Evolutionary conservation across 2,888 invertebrate genomes (phyloP).

Genomic region (Amorpha juglandis): DNA sequence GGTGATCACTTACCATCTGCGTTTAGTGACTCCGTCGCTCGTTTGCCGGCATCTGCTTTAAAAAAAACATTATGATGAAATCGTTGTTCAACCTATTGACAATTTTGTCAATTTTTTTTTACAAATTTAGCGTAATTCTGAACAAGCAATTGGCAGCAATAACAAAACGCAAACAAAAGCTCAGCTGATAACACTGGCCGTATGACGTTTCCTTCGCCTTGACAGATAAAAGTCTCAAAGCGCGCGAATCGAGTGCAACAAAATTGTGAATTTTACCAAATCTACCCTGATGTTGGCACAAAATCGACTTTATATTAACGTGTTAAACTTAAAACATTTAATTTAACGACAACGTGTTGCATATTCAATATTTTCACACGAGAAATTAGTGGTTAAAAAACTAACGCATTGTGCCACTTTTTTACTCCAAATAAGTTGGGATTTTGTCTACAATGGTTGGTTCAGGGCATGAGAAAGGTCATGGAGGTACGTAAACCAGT

Average conservation of each 20-base stretch:
- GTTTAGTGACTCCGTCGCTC: too few relatives aligned
- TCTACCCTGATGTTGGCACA: not conserved
- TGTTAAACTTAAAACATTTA: not conserved
- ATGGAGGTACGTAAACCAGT: slow-evolving; percentile 30
- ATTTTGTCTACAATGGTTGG: slow-evolving; percentile 22
- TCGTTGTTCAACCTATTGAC: too few relatives aligned
- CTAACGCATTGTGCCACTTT: slow-evolving; percentile 19
- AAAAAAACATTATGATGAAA: too few relatives aligned
- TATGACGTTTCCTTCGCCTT: slow-evolving; percentile 11
- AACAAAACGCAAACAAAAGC: slow-evolving; percentile 27
- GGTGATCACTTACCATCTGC: too few relatives aligned
- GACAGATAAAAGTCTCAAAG: slow-evolving; percentile 3
- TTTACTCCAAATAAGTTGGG: slow-evolving; percentile 24
- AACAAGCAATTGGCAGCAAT: not conserved
- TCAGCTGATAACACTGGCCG: slow-evolving; percentile 22
- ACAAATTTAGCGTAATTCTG: not conserved
- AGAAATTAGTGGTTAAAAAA: slow-evolving; percentile 20
- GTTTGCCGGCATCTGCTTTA: too few relatives aligned
- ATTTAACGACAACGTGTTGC: slow-evolving; percentile 1
- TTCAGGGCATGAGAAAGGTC: slow-evolving; percentile 22
- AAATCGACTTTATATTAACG: not conserved
- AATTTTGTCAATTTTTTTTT: not conserved
- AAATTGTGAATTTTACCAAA: slow-evolving; percentile 13
- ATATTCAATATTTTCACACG: slow-evolving; percentile 14
- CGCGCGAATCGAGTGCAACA: slow-evolving; percentile 20